Evolutionary conservation across 2,888 invertebrate species (phyloP).

Genomic region (Napeogenes sylphis): DNA sequence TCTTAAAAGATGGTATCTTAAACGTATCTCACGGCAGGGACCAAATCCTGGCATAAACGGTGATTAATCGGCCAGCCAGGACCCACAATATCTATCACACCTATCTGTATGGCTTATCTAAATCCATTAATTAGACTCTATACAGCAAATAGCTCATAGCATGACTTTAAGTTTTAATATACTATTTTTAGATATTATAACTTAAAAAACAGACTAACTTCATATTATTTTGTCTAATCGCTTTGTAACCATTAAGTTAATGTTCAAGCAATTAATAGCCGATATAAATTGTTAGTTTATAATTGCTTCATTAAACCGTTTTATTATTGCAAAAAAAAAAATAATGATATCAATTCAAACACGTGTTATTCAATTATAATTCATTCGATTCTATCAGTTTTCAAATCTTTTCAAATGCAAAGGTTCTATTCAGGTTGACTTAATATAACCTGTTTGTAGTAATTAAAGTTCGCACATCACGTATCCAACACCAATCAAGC

Average conservation of each 20-base stretch:
- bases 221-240: too few species aligned
- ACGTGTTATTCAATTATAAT: too few species aligned
- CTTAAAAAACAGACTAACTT: too few species aligned
- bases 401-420: conserved; percentile 1
- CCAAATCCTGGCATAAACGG: neutral
- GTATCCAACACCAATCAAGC: conserved; percentile 13
- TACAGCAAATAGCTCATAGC: neutral
- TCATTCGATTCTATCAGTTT: neutral
- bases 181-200: too few species aligned
- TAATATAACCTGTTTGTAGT: conserved; percentile 14
- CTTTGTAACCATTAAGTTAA: too few species aligned
- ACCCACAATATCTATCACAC: conserved; percentile 9
- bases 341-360: too few species aligned
- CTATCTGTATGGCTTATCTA: conserved; percentile 16
- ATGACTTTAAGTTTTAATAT: too few species aligned
- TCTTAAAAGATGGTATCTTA: neutral
- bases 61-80: neutral
- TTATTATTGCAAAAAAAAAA: too few species aligned
- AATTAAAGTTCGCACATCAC: conserved; percentile 20
- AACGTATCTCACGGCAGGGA: neutral
- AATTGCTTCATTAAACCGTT: too few species aligned
- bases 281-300: too few species aligned
- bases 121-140: conserved; percentile 11
- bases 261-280: too few species aligned
- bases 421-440: conserved; percentile 12